Base-by-base conservation (phyloP, 2,888 invertebrate genomes). In the Amphipoea lucens region DNA sequence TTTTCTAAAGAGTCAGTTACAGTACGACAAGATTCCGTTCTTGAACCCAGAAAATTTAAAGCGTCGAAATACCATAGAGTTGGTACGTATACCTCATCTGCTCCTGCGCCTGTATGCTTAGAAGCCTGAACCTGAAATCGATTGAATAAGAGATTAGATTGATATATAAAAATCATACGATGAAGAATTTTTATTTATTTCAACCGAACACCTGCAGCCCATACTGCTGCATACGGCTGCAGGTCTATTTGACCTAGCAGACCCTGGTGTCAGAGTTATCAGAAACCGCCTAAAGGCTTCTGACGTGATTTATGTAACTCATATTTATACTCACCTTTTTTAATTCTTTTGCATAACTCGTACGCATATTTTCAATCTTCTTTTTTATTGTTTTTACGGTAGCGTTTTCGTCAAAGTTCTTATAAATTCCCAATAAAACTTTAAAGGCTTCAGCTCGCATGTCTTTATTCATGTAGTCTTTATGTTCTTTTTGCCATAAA, bases 51-150 rank as follows among this genome's bases (percentile, higher is more conserved):
- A 78, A 83, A 83, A 45, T 29, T 76, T 54, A 83, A 73, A 36
- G 67, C 70, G 45, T 82, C 76, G 66, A 60, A 79, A 77, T 82
- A 82, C 82, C 79, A 82, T 69, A 82, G 40, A 51, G 78, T 73
- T 76, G 78, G 82, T 67, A 78, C 73, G 68, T 82, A 73, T 40
- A 82, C 48, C n/a, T 82, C 76, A 36, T 73, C 73, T 36, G 73
- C 48, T 29, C 78, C 78, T 73, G 82, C 75, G 42, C 76, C 82
- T 45, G 82, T 82, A 36, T 78, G 72, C 73, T 62, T 74, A 20
- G 69, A 74, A 60, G 68, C 66, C 60, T 74, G 36, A 23, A 74
- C 70, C 74, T 74, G 60, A 60, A 60, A 60, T 60, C 60, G n/a
- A 60, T 60, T 60, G 48, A 45, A 73, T 74, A 79, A 72, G 71